Base-by-base conservation (phyloP, 2,113 vertebrate genomes). In the Psittacara wagleri region DNA sequence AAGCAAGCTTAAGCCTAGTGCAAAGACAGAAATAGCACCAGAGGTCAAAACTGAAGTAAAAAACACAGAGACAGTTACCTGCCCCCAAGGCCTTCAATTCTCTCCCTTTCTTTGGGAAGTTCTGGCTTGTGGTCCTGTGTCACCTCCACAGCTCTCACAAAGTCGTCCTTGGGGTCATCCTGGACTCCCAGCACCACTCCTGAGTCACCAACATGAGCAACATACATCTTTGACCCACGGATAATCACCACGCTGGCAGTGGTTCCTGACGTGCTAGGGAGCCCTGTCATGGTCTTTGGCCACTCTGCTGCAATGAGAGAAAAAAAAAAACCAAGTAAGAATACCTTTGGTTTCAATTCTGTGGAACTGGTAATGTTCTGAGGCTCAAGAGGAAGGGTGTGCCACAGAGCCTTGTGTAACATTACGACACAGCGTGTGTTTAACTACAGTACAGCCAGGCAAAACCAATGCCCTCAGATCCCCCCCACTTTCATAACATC, bases 51-150 rank as follows among this genome's bases (percentile, higher is more conserved):
- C 25, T 46, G 55, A 80, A 92, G 62, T 5, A 29, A 80, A 84
- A 76, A 93, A 43, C 91, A 88, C 51, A 43, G 80, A 83, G 57
- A 88, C 9, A 52, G 6, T 79, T 97, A 99, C 99, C 99, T 99
- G 95, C 99, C 99, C 66, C 99, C 99, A 31, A 99, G 99, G 46
- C 99, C 98, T 98, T 99, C 99, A 14, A 99, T 99, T 88, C 99
- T 98, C 93, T 99, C 98, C 94, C 98, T 98, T 95, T 99, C 99
- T 95, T 99, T 99, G 13, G 99, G 99, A 23, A 99, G 99, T 76
- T 99, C 99, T 1, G 99, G 99, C 75, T 99, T 99, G 94, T 99
- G 99, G 90, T 99, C 99, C 94, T 99, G 99, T 5, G 99, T 99
- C 83, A 99, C 98, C 97, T 99, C 99, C 91, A 99, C 98, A 5